Evolutionary conservation across 2,888 invertebrate genomes (phyloP), one percentile per base, ranked within the genome.

Genomic region (Tipula confusa): DNA sequence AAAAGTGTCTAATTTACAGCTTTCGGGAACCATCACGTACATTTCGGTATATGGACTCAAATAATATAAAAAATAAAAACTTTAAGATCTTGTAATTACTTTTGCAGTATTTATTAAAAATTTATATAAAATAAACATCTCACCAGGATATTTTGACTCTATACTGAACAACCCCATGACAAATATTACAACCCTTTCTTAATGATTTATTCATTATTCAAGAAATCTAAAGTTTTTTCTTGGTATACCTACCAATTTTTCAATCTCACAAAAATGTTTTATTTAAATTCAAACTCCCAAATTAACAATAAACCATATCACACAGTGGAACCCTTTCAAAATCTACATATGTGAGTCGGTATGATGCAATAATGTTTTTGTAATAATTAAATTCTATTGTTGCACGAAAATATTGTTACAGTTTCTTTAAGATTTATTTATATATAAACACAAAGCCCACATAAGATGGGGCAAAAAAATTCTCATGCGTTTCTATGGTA

Each of bases 251-350:
- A 64, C 64, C 64, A 64, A 64, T 64, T 64, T 64, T 64, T 64
- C 64, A 64, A 64, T 64, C 64, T 64, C 64, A 24, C 64, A 64
- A 18, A 24, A 64, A 38, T 13, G 11, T 38, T 38, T 38, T 31
- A 31, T 31, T 0, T 64, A n/a, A n/a, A 64, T 64, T 64, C 64
- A 64, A 64, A 64, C 24, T 64, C 64, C 24, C 64, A 64, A 64
- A 64, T 64, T 64, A 64, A 64, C 64, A 64, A 64, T 64, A 64
- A 64, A 64, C 64, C 64, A 64, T 64, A 64, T 64, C 64, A 64
- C 64, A 24, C 64, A n/a, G 64, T 13, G 64, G 43, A 64, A 64
- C 64, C 64, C 64, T 24, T 24, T 24, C 24, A 13, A 9, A 0
- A n/a, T 31, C n/a, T n/a, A n/a, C n/a, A n/a, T n/a, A n/a, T n/a